These are phyloP conservation scores for Paramormyrops hopkinsi DNA, from an alignment of 2,797 vertebrate species.

Conservation along the genomic window DNA sequence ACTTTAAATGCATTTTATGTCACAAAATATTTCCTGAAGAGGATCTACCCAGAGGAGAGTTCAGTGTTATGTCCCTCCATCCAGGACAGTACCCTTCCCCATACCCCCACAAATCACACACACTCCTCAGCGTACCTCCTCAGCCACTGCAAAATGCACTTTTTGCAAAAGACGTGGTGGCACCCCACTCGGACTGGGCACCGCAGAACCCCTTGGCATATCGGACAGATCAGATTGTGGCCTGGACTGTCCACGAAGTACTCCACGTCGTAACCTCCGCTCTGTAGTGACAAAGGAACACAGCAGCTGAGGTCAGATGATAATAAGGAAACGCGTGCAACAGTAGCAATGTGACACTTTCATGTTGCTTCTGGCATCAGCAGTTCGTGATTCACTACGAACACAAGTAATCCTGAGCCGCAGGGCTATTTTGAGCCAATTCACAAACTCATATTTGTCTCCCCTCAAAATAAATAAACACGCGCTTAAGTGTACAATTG, in stretches of 20 bases:
- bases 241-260: conserved; percentile 73
- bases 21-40: not conserved
- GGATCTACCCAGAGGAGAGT: not conserved
- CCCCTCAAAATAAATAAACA: not conserved
- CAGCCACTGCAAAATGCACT: conserved; percentile 79
- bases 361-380: not conserved
- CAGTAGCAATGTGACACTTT: not conserved
- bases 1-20: not conserved
- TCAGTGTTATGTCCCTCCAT: not conserved
- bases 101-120: not conserved
- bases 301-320: not conserved
- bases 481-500: not conserved
- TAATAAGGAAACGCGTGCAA: not conserved
- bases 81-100: not conserved
- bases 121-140: conserved; percentile 54
- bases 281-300: conserved; percentile 52
- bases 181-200: conserved; percentile 74
- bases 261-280: conserved; percentile 76
- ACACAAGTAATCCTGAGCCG: not conserved
- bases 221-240: conserved; percentile 75
- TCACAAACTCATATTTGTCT: not conserved
- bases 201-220: conserved; percentile 77
- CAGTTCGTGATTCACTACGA: not conserved
- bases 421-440: not conserved
- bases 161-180: conserved; percentile 81